phyloP scores from a whole-genome alignment of 92 coral and sea anemone genomes.

The Umimayanthus chanpuru region DNA sequence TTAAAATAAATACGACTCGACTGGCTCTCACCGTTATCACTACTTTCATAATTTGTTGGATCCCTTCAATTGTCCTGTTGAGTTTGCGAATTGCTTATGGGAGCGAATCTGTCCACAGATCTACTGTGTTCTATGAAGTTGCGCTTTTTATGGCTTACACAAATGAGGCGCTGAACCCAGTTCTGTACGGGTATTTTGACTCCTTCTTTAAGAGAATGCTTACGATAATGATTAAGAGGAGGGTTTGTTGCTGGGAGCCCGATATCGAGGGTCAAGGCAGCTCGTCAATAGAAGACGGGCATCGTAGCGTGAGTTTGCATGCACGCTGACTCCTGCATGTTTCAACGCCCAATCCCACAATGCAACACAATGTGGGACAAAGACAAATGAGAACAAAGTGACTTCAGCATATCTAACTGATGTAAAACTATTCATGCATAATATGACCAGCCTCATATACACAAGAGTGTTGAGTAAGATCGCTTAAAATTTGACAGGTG shows the following conservation, averaged over 20 bases:
- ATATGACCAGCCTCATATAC: no score
- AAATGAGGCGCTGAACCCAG: constrained; percentile 73
- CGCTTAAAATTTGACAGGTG: no score
- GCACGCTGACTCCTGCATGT: not conserved
- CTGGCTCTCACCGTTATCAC: constrained; percentile 9
- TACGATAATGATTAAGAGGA: not conserved
- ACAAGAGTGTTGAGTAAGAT: no score
- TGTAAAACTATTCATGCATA: no score
- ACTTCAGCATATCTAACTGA: no score
- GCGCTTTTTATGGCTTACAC: constrained; percentile 70
- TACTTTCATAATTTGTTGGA: constrained; percentile 20
- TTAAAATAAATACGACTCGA: constrained; percentile 26
- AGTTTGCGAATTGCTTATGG: constrained; percentile 53
- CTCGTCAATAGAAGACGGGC: constrained; percentile 6
- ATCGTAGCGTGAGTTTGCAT: not conserved
- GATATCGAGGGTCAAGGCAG: not conserved
- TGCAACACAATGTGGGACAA: no score
- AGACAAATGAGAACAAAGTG: no score
- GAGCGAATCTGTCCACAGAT: constrained; percentile 48
- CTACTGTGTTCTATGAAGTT: constrained; percentile 57
- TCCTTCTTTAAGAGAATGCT: constrained; percentile 37
- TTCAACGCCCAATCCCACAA: no score
- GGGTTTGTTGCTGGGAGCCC: not conserved
- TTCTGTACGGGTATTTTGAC: constrained; percentile 57
- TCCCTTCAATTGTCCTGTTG: constrained; percentile 11